phyloP scores from a whole-genome alignment of 2,113 vertebrate species.

The Osmerus mordax region DNA sequence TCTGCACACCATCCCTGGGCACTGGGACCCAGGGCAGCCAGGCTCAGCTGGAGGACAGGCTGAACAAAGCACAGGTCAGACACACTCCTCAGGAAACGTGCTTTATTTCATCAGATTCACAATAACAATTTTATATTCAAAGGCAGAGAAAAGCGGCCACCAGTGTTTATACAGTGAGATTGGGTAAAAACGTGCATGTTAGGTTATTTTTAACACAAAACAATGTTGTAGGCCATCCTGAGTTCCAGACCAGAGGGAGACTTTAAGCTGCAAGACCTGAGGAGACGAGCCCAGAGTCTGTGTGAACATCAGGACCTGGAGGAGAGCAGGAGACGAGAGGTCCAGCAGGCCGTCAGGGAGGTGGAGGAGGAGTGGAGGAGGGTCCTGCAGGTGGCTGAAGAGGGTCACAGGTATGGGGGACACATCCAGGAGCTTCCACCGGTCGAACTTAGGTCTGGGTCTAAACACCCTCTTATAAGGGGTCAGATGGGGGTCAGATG shows the following conservation, averaged over 20 bases:
- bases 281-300: constrained; percentile 50
- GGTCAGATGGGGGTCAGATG: too few species aligned
- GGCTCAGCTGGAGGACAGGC: constrained; percentile 54
- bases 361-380: constrained; percentile 53
- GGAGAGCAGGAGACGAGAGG: constrained; percentile 34
- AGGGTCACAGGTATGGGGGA: constrained; percentile 54
- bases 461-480: background rate
- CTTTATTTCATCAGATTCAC: background rate
- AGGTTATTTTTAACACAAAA: background rate
- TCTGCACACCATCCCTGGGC: constrained; percentile 37
- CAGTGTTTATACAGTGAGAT: too few species aligned
- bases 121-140: background rate
- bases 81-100: background rate
- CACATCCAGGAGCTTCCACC: background rate
- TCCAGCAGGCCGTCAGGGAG: constrained; percentile 40
- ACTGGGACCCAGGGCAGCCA: constrained; percentile 44
- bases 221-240: constrained; percentile 49
- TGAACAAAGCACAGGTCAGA: constrained; percentile 52
- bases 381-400: constrained; percentile 46
- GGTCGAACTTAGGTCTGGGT: background rate
- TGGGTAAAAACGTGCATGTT: too few species aligned
- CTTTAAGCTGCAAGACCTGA: constrained; percentile 55
- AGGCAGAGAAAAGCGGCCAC: background rate
- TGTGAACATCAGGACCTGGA: constrained; percentile 48
- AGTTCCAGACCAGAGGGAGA: constrained; percentile 50